Conservation (phyloP, 2,113 vertebrate species). For the Procavia capensis region DNA sequence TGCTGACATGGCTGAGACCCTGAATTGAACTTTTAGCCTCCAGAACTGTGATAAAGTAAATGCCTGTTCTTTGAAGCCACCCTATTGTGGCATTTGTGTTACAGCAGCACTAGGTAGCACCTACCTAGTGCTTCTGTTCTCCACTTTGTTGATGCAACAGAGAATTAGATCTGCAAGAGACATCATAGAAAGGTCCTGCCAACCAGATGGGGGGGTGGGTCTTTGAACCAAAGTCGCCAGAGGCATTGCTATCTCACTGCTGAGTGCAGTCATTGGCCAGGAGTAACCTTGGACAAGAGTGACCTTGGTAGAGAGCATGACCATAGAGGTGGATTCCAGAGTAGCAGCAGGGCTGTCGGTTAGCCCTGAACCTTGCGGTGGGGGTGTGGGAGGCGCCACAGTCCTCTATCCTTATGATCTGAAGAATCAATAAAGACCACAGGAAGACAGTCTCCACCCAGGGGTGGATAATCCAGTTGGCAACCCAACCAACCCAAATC, state of each 20-base stretch:
- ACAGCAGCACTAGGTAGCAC: background rate
- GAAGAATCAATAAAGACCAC: background rate
- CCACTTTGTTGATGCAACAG: background rate
- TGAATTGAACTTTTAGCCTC: background rate
- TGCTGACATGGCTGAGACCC: background rate
- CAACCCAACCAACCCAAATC: no score
- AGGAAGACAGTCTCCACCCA: background rate
- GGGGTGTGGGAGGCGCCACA: background rate
- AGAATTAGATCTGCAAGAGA: background rate
- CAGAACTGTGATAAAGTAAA: background rate
- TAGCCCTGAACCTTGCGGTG: background rate
- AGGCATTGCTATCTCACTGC: background rate
- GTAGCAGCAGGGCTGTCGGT: background rate
- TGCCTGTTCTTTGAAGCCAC: background rate
- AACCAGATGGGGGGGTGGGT: background rate
- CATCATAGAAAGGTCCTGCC: background rate
- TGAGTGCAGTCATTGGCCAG: background rate
- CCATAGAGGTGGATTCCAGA: background rate
- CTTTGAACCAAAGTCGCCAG: background rate
- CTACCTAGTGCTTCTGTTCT: no score
- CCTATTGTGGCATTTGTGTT: background rate
- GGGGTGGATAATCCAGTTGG: no score
- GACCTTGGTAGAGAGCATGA: rapidly evolving
- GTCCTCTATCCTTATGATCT: background rate
- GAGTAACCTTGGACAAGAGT: background rate